These are phyloP conservation scores for Chironomus tentans DNA, from an alignment of 2,888 invertebrate genomes.

Conservation along the genomic window DNA sequence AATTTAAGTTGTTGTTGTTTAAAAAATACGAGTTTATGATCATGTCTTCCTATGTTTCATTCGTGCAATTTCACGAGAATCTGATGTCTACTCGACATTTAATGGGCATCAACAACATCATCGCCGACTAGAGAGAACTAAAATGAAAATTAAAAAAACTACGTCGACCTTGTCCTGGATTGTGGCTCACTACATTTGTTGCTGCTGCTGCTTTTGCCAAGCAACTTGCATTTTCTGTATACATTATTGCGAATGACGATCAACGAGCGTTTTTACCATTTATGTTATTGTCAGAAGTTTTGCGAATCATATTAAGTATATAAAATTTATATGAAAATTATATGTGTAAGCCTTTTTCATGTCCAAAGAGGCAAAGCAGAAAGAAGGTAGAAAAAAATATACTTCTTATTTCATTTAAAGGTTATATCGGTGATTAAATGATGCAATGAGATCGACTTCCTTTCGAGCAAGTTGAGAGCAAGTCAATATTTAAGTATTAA, in stretches of 20 bases:
- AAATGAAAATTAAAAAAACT: background rate
- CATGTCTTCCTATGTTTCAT: background rate
- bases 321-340: background rate
- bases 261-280: background rate
- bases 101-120: background rate
- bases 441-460: conserved; percentile 19
- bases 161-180: conserved; percentile 25
- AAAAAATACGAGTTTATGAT: no score
- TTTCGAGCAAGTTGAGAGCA: background rate
- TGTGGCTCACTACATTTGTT: conserved; percentile 2
- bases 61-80: background rate
- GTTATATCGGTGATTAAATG: conserved; percentile 3
- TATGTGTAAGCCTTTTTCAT: background rate
- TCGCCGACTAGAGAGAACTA: background rate
- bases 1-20: background rate
- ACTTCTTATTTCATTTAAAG: background rate
- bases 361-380: background rate
- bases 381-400: background rate
- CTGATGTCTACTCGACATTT: background rate
- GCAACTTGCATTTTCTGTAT: background rate
- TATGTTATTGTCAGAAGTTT: background rate
- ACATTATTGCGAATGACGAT: background rate
- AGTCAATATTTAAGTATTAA: conserved; percentile 23
- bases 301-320: background rate
- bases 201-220: conserved; percentile 8